Percentiles rank a stretch among this genome's conserved stretches.
Evolutionary conservation across 2,888 invertebrate genomes (phyloP).

Genomic region (Beris chalybata): DNA sequence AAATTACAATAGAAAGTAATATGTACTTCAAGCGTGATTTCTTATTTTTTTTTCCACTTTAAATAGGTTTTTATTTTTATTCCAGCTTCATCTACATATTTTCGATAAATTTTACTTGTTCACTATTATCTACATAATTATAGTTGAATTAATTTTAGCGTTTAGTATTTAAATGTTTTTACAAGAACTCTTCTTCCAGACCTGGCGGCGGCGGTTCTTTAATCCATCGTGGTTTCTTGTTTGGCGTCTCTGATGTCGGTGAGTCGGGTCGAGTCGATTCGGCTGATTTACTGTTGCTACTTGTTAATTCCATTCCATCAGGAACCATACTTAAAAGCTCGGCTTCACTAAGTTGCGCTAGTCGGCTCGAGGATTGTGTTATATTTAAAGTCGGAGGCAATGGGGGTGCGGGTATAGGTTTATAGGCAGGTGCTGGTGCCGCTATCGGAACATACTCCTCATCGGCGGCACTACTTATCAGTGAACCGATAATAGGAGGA

Average conservation of each 20-base stretch:
- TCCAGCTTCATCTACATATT: too few species aligned
- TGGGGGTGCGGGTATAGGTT: constrained; percentile 24
- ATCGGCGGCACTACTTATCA: constrained; percentile 38
- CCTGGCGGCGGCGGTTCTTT: constrained; percentile 46
- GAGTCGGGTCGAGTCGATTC: constrained; percentile 4
- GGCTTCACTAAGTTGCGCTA: constrained; percentile 57
- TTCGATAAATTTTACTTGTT: too few species aligned
- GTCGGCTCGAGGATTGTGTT: constrained; percentile 45
- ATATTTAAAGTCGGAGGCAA: not conserved
- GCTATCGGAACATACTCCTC: constrained; percentile 49
- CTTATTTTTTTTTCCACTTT: too few species aligned
- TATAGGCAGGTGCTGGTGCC: constrained; percentile 13
- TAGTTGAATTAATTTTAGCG: not conserved
- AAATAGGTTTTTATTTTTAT: too few species aligned
- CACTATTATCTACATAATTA: too few species aligned
- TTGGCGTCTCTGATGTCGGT: constrained; percentile 13
- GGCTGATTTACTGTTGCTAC: not conserved
- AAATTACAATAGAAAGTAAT: too few species aligned
- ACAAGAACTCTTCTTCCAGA: constrained; percentile 43
- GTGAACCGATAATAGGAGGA: constrained; percentile 43
- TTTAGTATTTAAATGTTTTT: constrained; percentile 5
- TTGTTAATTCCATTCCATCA: constrained; percentile 48
- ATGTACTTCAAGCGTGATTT: too few species aligned
- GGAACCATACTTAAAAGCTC: constrained; percentile 58
- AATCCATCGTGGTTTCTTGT: constrained; percentile 42